phyloP scores from a whole-genome alignment of 2,113 vertebrate genomes.

The Catagonus wagneri region DNA sequence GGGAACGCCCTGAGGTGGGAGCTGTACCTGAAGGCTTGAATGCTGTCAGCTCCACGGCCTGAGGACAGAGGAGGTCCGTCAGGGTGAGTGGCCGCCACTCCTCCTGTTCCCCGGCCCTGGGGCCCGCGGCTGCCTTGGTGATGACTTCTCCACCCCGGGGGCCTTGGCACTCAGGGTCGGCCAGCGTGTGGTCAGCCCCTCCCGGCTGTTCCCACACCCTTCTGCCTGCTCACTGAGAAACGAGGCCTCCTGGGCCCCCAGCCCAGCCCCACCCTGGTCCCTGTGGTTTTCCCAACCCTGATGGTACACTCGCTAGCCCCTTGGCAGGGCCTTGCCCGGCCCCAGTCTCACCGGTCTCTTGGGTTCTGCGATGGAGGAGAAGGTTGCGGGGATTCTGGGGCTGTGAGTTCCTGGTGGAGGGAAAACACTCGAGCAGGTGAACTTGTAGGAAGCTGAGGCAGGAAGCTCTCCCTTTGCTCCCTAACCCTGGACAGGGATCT shows the following conservation, averaged over 20 bases:
- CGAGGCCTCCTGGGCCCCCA: neutral
- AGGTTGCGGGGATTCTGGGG: constrained; percentile 80
- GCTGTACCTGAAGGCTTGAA: constrained; percentile 94
- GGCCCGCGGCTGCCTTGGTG: neutral
- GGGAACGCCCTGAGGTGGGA: neutral
- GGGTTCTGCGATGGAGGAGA: constrained; percentile 82
- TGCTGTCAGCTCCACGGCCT: constrained; percentile 94
- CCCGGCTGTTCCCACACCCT: neutral
- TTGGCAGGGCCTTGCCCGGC: neutral
- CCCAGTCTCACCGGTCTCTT: constrained; percentile 82
- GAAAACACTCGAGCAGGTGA: neutral
- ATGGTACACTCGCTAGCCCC: neutral
- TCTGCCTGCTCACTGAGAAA: constrained; percentile 60
- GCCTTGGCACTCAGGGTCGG: constrained; percentile 84
- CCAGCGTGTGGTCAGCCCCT: neutral
- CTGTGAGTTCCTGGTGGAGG: constrained; percentile 80
- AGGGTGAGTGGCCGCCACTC: neutral
- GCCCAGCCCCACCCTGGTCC: neutral
- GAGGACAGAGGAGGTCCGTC: constrained; percentile 67
- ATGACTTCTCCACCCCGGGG: neutral
- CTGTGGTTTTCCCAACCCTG: neutral
- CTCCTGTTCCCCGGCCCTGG: neutral
- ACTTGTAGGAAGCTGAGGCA: neutral
- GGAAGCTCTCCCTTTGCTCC: neutral
- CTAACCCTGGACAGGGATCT: neutral